Evolutionary conservation across 2,888 invertebrate species (phyloP).

Genomic region (Drosophila paramelanica): DNA sequence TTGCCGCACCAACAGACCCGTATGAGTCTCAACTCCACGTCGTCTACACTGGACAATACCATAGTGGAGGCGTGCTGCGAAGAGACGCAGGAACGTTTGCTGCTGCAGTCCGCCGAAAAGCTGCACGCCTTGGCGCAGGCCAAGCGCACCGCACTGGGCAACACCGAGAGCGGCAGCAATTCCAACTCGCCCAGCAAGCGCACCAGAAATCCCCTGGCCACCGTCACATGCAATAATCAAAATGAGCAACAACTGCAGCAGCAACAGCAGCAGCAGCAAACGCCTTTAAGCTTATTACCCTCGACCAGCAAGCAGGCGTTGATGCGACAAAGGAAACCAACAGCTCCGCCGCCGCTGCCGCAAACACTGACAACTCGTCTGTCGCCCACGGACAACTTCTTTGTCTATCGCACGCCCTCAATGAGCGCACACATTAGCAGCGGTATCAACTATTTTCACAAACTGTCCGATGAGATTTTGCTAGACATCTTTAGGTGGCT

Average conservation of each 20-base stretch:
- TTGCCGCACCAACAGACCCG: constrained; percentile 74
- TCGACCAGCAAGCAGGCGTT: constrained; percentile 81
- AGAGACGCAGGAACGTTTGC: constrained; percentile 58
- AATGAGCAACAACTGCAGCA: constrained; percentile 31
- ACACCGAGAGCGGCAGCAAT: constrained; percentile 57
- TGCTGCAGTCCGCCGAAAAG: constrained; percentile 52
- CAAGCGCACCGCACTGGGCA: constrained; percentile 73
- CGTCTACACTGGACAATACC: constrained; percentile 68
- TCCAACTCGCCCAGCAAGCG: constrained; percentile 76
- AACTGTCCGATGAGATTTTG: constrained; percentile 93
- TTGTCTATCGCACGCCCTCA: constrained; percentile 81
- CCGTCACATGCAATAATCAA: constrained; percentile 82
- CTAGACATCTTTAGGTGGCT: constrained; percentile 93
- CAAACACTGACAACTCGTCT: constrained; percentile 76
- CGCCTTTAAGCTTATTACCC: constrained; percentile 60
- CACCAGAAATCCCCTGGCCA: constrained; percentile 83
- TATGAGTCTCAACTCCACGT: constrained; percentile 52
- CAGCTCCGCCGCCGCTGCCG: constrained; percentile 15
- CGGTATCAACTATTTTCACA: constrained; percentile 88
- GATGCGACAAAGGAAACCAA: constrained; percentile 54
- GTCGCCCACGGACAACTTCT: constrained; percentile 73
- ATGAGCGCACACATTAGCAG: constrained; percentile 66
- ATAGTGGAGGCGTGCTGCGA: constrained; percentile 59
- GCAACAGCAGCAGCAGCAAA: constrained; percentile 33
- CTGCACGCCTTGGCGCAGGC: constrained; percentile 60